Evolutionary conservation across 30 jellyfish, hydroid and myxozoan species (phyloP), one percentile per base, ranked within the genome.

Genomic region (Sanderia malayensis): DNA sequence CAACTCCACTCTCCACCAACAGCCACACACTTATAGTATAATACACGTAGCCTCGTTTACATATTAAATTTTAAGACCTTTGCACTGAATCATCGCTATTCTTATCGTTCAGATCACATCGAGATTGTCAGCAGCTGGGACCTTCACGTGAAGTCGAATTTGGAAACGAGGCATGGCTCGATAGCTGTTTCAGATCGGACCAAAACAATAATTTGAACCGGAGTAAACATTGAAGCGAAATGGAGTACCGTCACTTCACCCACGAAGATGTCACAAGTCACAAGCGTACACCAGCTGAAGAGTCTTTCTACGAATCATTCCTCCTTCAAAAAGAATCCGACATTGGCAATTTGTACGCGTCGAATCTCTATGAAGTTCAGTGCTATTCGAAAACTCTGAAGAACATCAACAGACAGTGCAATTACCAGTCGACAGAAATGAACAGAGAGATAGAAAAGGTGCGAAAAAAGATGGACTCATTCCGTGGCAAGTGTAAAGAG

Each of bases 211-310:
- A n/a, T n/a, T n/a, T n/a, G n/a, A n/a, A n/a, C n/a, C n/a, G n/a
- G n/a, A n/a, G n/a, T n/a, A n/a, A n/a, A n/a, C n/a, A n/a, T n/a
- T n/a, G n/a, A 13, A 37, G 52, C 6, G 13, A 37, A 31, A 78
- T 78, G 89, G 82, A 78, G 22, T 78, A 58, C 60, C 33, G 60
- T 13, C 34, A 44, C 44, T 11, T 47, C 18, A 6, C 55, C 26
- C 70, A 66, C 53, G 53, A 49, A 31, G 81, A 78, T 62, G 89
- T 64, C 24, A 67, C 71, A 20, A 59, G 41, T 19, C 81, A 66
- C 61, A 32, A 64, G 19, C 67, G 89, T 4, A 78, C 76, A 23
- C 89, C 89, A 9, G 89, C 89, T 10, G 89, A 78, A 46, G 89
- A 78, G 37, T 78, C 82, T 22, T 55, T 64, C 20, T 65, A 78